Evolutionary conservation across 2,113 vertebrate genomes (phyloP), one percentile per base, ranked within the genome.

Genomic region (Salvelinus fontinalis): DNA sequence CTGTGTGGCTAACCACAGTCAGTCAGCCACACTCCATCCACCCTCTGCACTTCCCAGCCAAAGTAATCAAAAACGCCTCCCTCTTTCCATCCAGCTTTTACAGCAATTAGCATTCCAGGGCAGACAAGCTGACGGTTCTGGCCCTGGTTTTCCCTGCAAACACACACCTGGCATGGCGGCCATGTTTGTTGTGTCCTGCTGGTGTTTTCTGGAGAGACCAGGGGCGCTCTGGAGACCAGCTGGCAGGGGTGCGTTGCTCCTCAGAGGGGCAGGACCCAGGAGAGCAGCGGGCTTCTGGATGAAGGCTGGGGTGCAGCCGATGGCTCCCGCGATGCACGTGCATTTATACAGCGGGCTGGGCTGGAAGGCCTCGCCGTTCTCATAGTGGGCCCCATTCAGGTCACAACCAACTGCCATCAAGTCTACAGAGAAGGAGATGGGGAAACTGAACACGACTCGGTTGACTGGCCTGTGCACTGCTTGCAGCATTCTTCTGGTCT

Each of bases 341-440:
- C 98, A 99, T 76, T 95, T 96, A 51, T 97, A 98, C 18, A 97
- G 89, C 0, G 90, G 93, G 81, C 90, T 95, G 68, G 96, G 94
- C 77, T 98, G 96, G 87, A 99, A 99, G 13, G 87, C 90, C 81
- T 99, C 94, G 9, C 98, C 97, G 0, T 98, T 98, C 73, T 91
- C 92, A 73, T 98, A 99, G 82, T 95, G 93, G 44, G 88, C 80
- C 48, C 95, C 93, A 71, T 94, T 98, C 83, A 98, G 88, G 84
- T 97, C 97, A 74, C 98, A 99, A 79, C 97, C 98, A 78, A 99
- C 95, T 20, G 94, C 97, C 88, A 96, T 83, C 83, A 97, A 90
- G 87, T 97, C 98, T 99, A 89, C 65, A 89, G 77, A 70, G 77
- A 0, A 24, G 75, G 60, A 16, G 18, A 44, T 48, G 49, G 2